A percentile compares a stretch with the other conserved stretches of the same genome.
These are phyloP conservation scores for Habrosyne pyritoides DNA, from an alignment of 2,888 invertebrate genomes.

Conservation along the genomic window DNA sequence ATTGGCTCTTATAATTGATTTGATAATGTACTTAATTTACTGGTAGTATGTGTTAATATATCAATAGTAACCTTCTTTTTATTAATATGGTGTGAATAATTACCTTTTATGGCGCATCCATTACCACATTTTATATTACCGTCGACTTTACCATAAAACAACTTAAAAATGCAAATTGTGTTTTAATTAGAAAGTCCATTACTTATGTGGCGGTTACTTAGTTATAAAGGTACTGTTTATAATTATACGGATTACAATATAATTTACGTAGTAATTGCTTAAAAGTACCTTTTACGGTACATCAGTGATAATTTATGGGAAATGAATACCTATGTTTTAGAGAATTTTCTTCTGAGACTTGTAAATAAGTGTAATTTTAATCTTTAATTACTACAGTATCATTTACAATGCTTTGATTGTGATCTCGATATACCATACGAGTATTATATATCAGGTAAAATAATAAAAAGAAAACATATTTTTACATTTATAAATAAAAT, in stretches of 20 bases:
- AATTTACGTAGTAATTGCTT: neutral
- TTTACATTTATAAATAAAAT: no score
- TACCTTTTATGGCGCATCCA: neutral
- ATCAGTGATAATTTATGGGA: neutral
- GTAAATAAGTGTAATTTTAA: no score
- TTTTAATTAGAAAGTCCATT: constrained; percentile 7
- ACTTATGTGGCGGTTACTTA: neutral
- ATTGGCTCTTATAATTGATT: no score
- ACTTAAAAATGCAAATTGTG: neutral
- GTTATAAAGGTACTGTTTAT: constrained; percentile 4
- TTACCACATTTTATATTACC: neutral
- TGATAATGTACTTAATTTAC: no score
- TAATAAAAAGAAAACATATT: no score
- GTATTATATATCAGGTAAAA: no score
- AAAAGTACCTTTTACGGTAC: neutral
- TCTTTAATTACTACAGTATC: no score
- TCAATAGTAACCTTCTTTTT: no score
- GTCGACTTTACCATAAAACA: neutral
- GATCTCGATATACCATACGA: no score
- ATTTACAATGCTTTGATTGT: no score
- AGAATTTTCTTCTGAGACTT: no score
- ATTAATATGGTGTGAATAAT: neutral
- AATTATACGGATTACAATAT: constrained; percentile 2
- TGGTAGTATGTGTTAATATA: no score
- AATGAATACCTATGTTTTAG: neutral